A percentile compares a stretch with the other conserved stretches of the same genome.
phyloP scores from a whole-genome alignment of 1,140 invertebrate species.

The Drosophila eugracilis region DNA sequence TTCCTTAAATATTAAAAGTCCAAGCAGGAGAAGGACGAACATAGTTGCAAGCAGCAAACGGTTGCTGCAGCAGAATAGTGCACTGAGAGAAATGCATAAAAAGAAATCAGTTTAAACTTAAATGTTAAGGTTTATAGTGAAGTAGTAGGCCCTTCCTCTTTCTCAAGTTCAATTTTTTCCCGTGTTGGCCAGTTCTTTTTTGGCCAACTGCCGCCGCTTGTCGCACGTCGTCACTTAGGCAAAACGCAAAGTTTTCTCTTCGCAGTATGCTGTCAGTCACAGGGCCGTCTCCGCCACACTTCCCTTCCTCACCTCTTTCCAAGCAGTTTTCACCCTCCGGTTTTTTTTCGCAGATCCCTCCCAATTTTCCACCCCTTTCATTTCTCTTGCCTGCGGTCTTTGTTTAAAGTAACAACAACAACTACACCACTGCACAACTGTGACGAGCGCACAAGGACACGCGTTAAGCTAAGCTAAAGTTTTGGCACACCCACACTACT shows the following conservation, averaged over 20 bases:
- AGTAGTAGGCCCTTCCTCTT: too few relatives aligned
- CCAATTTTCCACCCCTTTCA: conserved; percentile 4
- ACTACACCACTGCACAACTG: conserved; percentile 32
- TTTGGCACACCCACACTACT: conserved; percentile 57
- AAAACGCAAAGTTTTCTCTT: conserved; percentile 74
- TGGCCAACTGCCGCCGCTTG: conserved; percentile 59
- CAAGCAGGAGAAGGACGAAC: conserved; percentile 36
- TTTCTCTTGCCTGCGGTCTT: conserved; percentile 53
- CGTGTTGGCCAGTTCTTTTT: conserved; percentile 8
- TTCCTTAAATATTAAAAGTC: conserved; percentile 79
- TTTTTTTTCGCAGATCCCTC: not conserved
- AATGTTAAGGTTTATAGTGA: too few relatives aligned
- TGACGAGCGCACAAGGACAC: conserved; percentile 61
- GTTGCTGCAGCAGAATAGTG: not conserved
- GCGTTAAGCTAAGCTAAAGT: conserved; percentile 74
- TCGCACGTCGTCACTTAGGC: conserved; percentile 81
- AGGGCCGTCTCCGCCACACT: conserved; percentile 5
- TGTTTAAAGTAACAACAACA: conserved; percentile 63
- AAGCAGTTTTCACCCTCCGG: not conserved
- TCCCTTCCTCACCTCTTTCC: not conserved
- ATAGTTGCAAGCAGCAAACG: conserved; percentile 2
- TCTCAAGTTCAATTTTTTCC: too few relatives aligned
- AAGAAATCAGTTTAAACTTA: not conserved
- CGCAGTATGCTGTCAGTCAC: conserved; percentile 49
- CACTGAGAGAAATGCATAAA: conserved; percentile 5